Evolutionary conservation across 2,113 vertebrate species (phyloP).

Genomic region (Abramis brama): DNA sequence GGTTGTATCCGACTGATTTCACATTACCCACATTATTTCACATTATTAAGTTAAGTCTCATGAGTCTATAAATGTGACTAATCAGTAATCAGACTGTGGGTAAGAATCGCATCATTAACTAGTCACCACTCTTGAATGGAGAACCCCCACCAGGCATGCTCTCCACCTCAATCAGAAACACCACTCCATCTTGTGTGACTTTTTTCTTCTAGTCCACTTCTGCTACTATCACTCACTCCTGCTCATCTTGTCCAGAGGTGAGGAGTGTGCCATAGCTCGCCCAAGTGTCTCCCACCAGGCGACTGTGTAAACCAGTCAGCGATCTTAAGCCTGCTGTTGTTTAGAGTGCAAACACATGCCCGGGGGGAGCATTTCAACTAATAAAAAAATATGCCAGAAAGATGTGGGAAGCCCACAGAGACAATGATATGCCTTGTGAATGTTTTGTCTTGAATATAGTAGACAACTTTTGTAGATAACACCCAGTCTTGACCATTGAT

Average conservation of each 20-base stretch:
- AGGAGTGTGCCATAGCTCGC: constrained; percentile 40
- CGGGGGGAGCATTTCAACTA: not conserved
- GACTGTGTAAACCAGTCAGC: constrained; percentile 28
- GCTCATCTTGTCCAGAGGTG: constrained; percentile 34
- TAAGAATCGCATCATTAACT: constrained; percentile 42
- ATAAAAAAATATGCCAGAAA: too few relatives aligned
- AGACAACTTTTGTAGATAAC: too few relatives aligned
- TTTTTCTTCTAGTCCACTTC: not conserved
- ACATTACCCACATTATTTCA: not conserved
- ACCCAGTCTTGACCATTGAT: too few relatives aligned
- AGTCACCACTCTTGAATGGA: not conserved
- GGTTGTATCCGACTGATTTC: not conserved
- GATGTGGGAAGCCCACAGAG: too few relatives aligned
- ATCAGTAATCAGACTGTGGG: constrained; percentile 22
- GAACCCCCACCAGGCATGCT: not conserved
- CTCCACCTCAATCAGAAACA: not conserved
- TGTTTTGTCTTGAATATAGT: too few relatives aligned
- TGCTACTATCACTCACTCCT: constrained; percentile 7
- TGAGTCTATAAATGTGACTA: constrained; percentile 27
- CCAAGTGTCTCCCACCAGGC: not conserved
- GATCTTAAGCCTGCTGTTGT: constrained; percentile 10
- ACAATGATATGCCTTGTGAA: too few relatives aligned
- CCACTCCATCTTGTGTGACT: not conserved
- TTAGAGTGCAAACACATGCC: constrained; percentile 19
- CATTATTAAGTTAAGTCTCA: not conserved